These are phyloP conservation scores for Megastigmus dorsalis DNA, from an alignment of 2,888 invertebrate genomes.

Conservation along the genomic window DNA sequence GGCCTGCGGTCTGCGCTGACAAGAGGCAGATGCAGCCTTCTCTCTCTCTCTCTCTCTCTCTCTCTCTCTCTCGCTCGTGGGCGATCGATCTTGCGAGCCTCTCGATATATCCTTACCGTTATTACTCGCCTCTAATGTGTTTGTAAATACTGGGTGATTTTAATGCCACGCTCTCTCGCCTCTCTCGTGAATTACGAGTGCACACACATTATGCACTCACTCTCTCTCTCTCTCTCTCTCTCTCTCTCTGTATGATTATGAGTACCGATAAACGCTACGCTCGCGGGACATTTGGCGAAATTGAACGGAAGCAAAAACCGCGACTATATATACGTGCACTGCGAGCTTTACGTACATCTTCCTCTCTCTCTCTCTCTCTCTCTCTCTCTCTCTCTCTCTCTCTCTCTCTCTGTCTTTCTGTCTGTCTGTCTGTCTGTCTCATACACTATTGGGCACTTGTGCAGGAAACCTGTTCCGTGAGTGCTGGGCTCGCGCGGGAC, in stretches of 20 bases:
- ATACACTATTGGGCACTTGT: too few relatives aligned
- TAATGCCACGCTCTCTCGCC: constrained; percentile 21
- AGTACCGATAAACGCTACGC: constrained; percentile 33
- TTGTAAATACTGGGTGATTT: constrained; percentile 45
- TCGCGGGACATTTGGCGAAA: constrained; percentile 25
- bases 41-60: too few relatives aligned
- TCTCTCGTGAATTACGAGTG: constrained; percentile 26
- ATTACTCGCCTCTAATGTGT: constrained; percentile 45
- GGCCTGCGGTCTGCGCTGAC: background rate
- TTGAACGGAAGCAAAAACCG: constrained; percentile 41
- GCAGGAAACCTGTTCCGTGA: constrained; percentile 8
- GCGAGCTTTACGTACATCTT: background rate
- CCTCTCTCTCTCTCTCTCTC: background rate
- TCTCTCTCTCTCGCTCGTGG: too few relatives aligned
- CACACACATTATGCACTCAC: too few relatives aligned
- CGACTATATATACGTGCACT: background rate
- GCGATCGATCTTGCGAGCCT: constrained; percentile 6
- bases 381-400: background rate
- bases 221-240: too few relatives aligned
- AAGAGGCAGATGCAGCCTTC: constrained; percentile 9
- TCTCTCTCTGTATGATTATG: too few relatives aligned
- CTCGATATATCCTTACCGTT: constrained; percentile 20
- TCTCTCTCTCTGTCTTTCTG: background rate
- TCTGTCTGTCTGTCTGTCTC: background rate
- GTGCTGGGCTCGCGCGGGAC: background rate